Percentiles rank a stretch among this genome's conserved stretches.
phyloP scores from a whole-genome alignment of 2,113 vertebrate species.

The Toxostoma redivivum region DNA sequence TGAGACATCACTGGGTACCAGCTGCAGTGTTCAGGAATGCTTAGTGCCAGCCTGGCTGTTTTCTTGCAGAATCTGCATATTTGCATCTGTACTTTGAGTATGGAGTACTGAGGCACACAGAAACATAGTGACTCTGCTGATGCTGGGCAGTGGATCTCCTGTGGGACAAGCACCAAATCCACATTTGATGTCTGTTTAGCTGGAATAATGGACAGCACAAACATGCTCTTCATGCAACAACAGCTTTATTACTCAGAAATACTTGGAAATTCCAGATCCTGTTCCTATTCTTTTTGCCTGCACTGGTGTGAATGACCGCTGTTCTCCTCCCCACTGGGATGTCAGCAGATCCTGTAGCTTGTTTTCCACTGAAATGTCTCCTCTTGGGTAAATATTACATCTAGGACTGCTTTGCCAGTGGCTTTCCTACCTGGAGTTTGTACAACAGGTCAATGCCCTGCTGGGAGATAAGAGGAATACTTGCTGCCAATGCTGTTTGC shows the following conservation, averaged over 20 bases:
- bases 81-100: background rate
- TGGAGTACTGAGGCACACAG: background rate
- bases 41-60: background rate
- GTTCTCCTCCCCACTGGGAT: constrained; percentile 9
- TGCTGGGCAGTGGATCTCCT: background rate
- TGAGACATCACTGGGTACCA: background rate
- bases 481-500: constrained; percentile 26
- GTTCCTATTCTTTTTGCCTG: background rate
- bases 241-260: constrained; percentile 6
- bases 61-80: background rate
- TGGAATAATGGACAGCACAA: background rate
- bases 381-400: constrained; percentile 66
- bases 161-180: background rate
- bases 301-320: constrained; percentile 16
- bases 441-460: constrained; percentile 41
- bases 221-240: background rate
- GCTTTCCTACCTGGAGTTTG: constrained; percentile 52
- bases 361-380: constrained; percentile 59
- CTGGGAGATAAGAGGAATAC: constrained; percentile 31
- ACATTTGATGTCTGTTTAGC: background rate
- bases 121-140: background rate
- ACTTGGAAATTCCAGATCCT: background rate
- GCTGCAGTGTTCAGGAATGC: background rate
- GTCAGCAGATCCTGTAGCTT: constrained; percentile 57
- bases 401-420: constrained; percentile 38